Evolutionary conservation across 2,888 invertebrate species (phyloP).

Genomic region (Branchinecta sandiegonensis): DNA sequence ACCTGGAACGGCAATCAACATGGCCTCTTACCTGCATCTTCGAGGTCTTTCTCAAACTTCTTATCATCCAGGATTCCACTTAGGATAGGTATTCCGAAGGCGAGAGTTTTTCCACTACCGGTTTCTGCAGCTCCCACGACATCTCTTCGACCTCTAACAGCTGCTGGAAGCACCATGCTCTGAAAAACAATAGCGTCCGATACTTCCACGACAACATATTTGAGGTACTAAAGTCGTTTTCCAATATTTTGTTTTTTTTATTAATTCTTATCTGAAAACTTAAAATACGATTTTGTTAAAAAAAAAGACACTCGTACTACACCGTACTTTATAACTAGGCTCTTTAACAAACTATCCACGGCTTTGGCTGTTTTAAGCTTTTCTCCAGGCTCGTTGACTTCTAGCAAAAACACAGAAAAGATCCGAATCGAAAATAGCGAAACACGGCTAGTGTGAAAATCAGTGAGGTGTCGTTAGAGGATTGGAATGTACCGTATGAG

Average conservation of each 20-base stretch:
- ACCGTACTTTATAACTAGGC: too few species aligned
- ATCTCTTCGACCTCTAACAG: conserved; percentile 72
- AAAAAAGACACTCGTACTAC: too few species aligned
- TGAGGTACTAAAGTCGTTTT: conserved; percentile 9
- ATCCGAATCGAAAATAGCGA: too few species aligned
- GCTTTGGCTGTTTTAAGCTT: too few species aligned
- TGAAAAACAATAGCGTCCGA: conserved; percentile 26
- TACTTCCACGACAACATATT: neutral
- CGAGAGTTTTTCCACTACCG: conserved; percentile 95
- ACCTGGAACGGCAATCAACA: too few species aligned
- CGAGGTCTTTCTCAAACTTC: conserved; percentile 26
- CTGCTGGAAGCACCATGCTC: conserved; percentile 57
- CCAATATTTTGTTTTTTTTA: neutral
- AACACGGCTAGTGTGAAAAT: too few species aligned
- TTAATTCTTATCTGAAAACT: neutral
- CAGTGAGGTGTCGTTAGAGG: too few species aligned
- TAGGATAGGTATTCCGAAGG: conserved; percentile 89
- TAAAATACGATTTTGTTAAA: too few species aligned
- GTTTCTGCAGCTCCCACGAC: conserved; percentile 98
- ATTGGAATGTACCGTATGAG: too few species aligned
- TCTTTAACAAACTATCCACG: too few species aligned
- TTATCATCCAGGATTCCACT: conserved; percentile 60
- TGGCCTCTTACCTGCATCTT: neutral
- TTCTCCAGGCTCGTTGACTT: too few species aligned
- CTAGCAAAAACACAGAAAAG: too few species aligned